A percentile compares a stretch with the other conserved stretches of the same genome.
phyloP scores from a whole-genome alignment of 2,888 invertebrate genomes.

The Ectropis crepuscularia region DNA sequence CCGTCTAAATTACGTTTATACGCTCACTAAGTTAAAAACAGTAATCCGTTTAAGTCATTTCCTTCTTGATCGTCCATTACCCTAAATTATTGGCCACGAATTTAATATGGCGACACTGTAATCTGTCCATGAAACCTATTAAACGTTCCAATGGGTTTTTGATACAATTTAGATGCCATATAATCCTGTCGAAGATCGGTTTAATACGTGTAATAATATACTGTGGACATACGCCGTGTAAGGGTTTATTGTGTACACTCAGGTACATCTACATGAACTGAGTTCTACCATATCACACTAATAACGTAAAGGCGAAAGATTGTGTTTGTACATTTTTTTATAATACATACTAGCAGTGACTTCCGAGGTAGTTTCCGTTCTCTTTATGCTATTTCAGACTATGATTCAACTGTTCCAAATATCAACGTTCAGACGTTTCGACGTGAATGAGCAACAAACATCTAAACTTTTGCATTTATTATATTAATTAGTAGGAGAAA shows the following conservation, averaged over 20 bases:
- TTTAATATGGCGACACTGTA: slow-evolving; percentile 63
- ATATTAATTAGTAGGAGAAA: too few species aligned
- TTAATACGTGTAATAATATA: slow-evolving; percentile 75
- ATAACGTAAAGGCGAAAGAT: too few species aligned
- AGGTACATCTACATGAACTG: not conserved
- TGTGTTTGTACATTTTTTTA: too few species aligned
- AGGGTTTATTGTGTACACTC: not conserved
- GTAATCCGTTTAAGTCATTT: slow-evolving; percentile 34
- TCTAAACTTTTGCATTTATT: too few species aligned
- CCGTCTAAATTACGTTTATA: slow-evolving; percentile 17
- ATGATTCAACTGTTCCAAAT: too few species aligned
- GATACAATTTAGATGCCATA: slow-evolving; percentile 78
- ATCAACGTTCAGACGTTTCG: too few species aligned
- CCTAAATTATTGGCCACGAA: slow-evolving; percentile 39
- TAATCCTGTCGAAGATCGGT: slow-evolving; percentile 60
- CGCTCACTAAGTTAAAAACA: slow-evolving; percentile 28
- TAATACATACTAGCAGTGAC: too few species aligned
- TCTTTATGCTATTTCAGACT: too few species aligned
- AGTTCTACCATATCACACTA: too few species aligned
- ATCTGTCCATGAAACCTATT: slow-evolving; percentile 62
- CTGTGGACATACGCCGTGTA: slow-evolving; percentile 57
- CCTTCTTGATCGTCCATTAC: slow-evolving; percentile 39
- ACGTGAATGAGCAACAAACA: too few species aligned
- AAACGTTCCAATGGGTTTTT: slow-evolving; percentile 55
- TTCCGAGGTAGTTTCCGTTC: too few species aligned